Evolutionary conservation across 2,113 vertebrate genomes (phyloP).

Genomic region (Eleginops maclovinus): DNA sequence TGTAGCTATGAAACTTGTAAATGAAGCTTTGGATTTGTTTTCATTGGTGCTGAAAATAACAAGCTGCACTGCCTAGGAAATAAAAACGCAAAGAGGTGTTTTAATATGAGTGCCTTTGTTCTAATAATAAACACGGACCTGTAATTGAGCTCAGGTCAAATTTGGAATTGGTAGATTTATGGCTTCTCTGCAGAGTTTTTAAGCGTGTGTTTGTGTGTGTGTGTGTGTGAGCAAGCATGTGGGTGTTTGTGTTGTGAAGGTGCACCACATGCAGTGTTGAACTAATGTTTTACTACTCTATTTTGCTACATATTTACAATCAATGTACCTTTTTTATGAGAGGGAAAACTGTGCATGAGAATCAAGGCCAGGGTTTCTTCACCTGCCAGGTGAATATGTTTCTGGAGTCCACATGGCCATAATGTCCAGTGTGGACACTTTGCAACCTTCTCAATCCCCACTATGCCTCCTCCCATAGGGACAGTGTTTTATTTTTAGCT

Average conservation of each 20-base stretch:
- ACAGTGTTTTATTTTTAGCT: slow-evolving; percentile 81
- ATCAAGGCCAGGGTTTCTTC: slow-evolving; percentile 11
- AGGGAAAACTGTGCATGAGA: slow-evolving; percentile 1
- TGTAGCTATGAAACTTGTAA: background rate
- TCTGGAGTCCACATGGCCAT: slow-evolving; percentile 7
- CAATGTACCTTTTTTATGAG: background rate
- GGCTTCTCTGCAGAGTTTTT: slow-evolving; percentile 34
- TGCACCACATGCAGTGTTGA: background rate
- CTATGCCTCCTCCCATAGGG: slow-evolving; percentile 58
- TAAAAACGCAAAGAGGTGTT: slow-evolving; percentile 3
- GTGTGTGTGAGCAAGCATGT: background rate
- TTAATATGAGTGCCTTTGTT: slow-evolving; percentile 42
- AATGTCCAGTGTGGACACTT: slow-evolving; percentile 53
- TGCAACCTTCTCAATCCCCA: slow-evolving; percentile 53
- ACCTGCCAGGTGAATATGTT: slow-evolving; percentile 53
- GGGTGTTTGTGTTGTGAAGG: slow-evolving; percentile 23
- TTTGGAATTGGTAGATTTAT: slow-evolving; percentile 57
- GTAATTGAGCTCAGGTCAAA: slow-evolving; percentile 62
- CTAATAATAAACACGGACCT: slow-evolving; percentile 62
- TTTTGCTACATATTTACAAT: slow-evolving; percentile 13
- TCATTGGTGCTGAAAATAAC: background rate
- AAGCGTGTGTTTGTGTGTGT: background rate
- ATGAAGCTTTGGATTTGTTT: background rate
- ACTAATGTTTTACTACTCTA: background rate
- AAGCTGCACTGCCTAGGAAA: background rate